A percentile compares a stretch with the other conserved stretches of the same genome.
These are phyloP conservation scores for Triplophysa yarkandensis DNA, from an alignment of 2,797 vertebrate genomes.

Conservation along the genomic window DNA sequence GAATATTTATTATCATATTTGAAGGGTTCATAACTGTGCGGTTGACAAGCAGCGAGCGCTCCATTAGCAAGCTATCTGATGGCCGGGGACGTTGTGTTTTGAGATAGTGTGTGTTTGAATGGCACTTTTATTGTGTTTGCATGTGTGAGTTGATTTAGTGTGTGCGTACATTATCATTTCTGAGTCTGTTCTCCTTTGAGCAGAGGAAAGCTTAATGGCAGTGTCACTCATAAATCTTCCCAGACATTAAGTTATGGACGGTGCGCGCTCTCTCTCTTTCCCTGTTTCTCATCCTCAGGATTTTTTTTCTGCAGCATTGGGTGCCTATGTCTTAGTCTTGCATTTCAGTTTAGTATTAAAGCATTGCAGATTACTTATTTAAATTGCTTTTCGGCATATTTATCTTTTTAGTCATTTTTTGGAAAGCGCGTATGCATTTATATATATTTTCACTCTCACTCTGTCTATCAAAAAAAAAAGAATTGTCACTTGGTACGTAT, in stretches of 20 bases:
- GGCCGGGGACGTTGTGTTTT: slow-evolving; percentile 10
- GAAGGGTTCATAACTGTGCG: slow-evolving; percentile 14
- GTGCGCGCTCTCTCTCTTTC: background rate
- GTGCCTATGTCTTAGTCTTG: slow-evolving; percentile 1
- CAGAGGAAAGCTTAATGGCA: slow-evolving; percentile 29
- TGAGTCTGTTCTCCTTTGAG: slow-evolving; percentile 27
- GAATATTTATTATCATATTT: slow-evolving; percentile 38
- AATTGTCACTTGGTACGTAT: no score
- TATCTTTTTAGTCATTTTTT: no score
- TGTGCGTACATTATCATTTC: slow-evolving; percentile 19
- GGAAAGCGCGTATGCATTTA: no score
- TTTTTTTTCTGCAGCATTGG: slow-evolving; percentile 6
- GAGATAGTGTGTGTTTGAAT: background rate
- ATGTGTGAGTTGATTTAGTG: slow-evolving; percentile 19
- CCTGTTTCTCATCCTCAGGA: background rate
- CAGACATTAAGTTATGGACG: slow-evolving; percentile 23
- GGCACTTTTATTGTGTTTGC: slow-evolving; percentile 18
- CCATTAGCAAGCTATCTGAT: background rate
- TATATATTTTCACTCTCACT: no score
- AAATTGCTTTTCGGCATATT: no score
- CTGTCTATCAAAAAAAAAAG: no score
- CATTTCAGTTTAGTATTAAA: background rate
- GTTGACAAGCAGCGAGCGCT: background rate
- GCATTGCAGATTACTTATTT: background rate
- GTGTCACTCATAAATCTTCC: slow-evolving; percentile 22